phyloP scores from a whole-genome alignment of 2,888 invertebrate genomes.

The Megamerina dolium region DNA sequence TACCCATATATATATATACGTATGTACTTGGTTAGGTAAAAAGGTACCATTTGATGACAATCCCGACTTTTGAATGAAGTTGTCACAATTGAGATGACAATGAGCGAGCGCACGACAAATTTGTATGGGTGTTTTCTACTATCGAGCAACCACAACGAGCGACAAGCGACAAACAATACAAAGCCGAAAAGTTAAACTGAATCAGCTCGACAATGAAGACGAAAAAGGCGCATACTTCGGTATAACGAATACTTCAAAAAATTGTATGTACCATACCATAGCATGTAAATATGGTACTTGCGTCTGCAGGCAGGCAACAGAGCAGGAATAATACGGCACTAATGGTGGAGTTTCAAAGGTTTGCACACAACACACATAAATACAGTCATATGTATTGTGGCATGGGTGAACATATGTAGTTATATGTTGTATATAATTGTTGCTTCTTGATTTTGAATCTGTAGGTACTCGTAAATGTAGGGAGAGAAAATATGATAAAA shows the following conservation, averaged over 20 bases:
- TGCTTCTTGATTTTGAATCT: too few species aligned
- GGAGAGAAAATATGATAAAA: too few species aligned
- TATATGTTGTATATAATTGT: too few species aligned
- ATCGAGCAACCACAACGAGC: too few species aligned
- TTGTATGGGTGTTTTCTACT: too few species aligned
- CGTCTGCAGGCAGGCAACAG: neutral
- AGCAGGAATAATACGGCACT: neutral
- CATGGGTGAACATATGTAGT: too few species aligned
- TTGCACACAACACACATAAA: too few species aligned
- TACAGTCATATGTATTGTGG: too few species aligned
- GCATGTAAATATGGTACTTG: neutral
- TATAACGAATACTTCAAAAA: neutral
- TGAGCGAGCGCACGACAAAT: neutral
- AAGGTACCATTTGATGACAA: too few species aligned
- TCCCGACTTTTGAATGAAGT: neutral
- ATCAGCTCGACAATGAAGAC: constrained; percentile 9
- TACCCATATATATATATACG: too few species aligned
- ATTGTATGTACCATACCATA: constrained; percentile 4
- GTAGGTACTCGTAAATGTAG: too few species aligned
- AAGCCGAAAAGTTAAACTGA: constrained; percentile 24
- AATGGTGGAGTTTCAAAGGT: neutral
- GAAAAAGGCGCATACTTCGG: constrained; percentile 13
- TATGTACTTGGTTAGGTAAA: too few species aligned
- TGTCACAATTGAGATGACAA: neutral
- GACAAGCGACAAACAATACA: constrained; percentile 18